phyloP scores from a whole-genome alignment of 37 sponge, comb jelly and placozoan genomes.

The Beroe ovata region DNA sequence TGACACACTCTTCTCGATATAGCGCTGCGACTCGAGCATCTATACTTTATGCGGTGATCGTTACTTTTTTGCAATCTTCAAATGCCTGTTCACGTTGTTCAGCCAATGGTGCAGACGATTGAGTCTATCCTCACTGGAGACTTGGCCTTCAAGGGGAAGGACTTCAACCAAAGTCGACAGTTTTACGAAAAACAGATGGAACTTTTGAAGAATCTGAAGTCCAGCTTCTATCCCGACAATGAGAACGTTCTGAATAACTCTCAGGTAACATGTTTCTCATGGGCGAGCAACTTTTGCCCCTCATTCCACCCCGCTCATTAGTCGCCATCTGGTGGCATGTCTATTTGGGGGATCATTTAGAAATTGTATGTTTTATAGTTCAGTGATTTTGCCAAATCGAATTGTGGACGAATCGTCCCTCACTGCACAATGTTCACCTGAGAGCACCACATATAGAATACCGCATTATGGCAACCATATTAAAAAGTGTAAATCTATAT shows the following conservation, averaged over 20 bases:
- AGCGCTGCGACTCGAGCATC: not conserved
- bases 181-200: conserved; percentile 62
- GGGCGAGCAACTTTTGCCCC: too few species aligned
- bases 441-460: not conserved
- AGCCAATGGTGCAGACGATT: conserved; percentile 47
- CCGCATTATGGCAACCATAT: not conserved
- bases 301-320: too few species aligned
- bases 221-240: conserved; percentile 44
- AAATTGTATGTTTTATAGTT: not conserved
- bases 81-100: conserved; percentile 61
- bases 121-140: not conserved
- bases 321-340: not conserved
- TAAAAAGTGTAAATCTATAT: not conserved
- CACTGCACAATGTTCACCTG: too few species aligned
- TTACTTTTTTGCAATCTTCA: not conserved
- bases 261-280: too few species aligned
- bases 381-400: not conserved
- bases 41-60: not conserved
- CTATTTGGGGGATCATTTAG: not conserved
- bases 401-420: not conserved
- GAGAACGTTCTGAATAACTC: conserved; percentile 1
- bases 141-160: conserved; percentile 1
- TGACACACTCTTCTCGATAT: not conserved
- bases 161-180: conserved; percentile 3
- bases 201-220: conserved; percentile 36